Conservation (phyloP, 1,140 invertebrate species). For the Venustaconcha ellipsiformis region DNA sequence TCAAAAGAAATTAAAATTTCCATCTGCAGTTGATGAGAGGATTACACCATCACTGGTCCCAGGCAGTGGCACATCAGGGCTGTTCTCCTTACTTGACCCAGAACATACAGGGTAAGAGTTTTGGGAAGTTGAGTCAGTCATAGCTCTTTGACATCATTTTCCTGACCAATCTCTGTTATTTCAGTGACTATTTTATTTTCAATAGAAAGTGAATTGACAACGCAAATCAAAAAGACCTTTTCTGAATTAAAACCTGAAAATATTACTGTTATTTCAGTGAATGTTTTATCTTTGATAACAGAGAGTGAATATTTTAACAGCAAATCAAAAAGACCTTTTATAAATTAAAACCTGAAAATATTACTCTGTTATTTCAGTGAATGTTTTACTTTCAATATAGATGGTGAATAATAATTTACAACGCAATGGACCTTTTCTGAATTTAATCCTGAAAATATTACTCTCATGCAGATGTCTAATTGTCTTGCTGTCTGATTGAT, state of each 20-base stretch:
- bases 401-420: neutral
- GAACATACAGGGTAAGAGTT: slow-evolving; percentile 54
- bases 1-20: slow-evolving; percentile 45
- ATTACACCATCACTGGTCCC: slow-evolving; percentile 39
- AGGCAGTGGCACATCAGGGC: slow-evolving; percentile 50
- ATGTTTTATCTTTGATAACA: neutral
- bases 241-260: no score
- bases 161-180: neutral
- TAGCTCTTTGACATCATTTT: neutral
- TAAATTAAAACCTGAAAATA: no score
- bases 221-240: neutral
- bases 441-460: no score
- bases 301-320: neutral
- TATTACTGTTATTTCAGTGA: neutral
- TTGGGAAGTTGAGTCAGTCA: neutral
- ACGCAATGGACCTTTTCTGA: neutral
- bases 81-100: slow-evolving; percentile 59
- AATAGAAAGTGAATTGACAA: neutral
- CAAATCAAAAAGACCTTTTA: neutral
- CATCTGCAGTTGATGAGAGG: slow-evolving; percentile 30
- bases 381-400: neutral
- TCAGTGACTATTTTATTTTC: neutral
- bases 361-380: neutral
- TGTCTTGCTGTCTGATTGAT: no score
- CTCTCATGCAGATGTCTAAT: no score